phyloP scores from a whole-genome alignment of 2,888 invertebrate species.

The Machimus atricapillus region DNA sequence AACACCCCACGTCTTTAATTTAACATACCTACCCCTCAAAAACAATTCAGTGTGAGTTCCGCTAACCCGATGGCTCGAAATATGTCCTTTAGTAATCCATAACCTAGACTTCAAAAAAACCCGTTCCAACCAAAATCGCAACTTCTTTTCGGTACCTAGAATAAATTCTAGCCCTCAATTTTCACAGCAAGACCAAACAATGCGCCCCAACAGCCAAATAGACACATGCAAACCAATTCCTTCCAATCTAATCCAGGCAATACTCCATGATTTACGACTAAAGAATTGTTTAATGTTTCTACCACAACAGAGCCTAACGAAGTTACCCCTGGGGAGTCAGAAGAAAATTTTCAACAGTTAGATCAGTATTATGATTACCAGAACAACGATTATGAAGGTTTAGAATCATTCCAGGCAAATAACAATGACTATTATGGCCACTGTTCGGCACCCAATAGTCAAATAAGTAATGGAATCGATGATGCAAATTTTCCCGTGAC shows the following conservation, averaged over 20 bases:
- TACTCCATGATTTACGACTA: background rate
- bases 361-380: background rate
- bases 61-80: background rate
- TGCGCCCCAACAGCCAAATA: background rate
- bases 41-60: background rate
- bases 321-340: background rate
- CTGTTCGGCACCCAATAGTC: background rate
- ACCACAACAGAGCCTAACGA: background rate
- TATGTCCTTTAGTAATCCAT: background rate
- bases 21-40: background rate
- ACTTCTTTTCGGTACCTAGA: background rate
- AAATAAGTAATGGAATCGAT: background rate
- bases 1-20: background rate
- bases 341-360: no score
- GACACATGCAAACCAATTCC: background rate
- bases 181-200: background rate
- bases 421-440: background rate
- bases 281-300: background rate
- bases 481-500: background rate
- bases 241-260: background rate
- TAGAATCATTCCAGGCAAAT: background rate
- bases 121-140: background rate
- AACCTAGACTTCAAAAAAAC: background rate
- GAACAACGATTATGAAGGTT: background rate
- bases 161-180: background rate